phyloP scores from a whole-genome alignment of 2,888 invertebrate species.

The Chaitophorus viminalis region DNA sequence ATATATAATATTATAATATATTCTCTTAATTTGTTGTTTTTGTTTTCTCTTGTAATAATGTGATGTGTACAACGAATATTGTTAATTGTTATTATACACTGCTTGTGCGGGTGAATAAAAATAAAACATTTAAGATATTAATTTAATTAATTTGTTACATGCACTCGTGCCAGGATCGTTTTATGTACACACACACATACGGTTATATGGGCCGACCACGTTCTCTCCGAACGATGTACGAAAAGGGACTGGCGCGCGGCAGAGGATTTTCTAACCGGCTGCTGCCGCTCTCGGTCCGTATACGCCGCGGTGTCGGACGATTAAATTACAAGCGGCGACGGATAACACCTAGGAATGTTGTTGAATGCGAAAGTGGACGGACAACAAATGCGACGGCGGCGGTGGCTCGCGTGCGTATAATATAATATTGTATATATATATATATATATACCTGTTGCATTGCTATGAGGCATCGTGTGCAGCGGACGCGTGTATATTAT shows the following conservation, averaged over 20 bases:
- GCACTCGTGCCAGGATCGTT: no score
- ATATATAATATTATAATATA: no score
- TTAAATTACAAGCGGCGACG: not conserved
- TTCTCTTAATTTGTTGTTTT: no score
- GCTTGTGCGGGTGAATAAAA: no score
- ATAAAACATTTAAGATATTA: no score
- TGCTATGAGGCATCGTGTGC: not conserved
- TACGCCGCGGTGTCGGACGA: not conserved
- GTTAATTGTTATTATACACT: no score
- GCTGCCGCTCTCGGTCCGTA: not conserved
- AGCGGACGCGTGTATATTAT: not conserved
- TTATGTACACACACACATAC: no score
- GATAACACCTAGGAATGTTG: conserved; percentile 5
- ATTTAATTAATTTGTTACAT: no score
- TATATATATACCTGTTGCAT: not conserved
- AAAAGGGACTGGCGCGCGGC: not conserved
- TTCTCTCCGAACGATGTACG: not conserved
- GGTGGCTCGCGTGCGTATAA: no score
- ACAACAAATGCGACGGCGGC: not conserved
- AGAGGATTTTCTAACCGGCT: not conserved
- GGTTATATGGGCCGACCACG: not conserved
- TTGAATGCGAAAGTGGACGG: conserved; percentile 41
- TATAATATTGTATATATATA: no score
- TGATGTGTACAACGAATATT: no score
- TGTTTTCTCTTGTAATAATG: no score